Base-by-base conservation (phyloP, 2,113 vertebrate species). In the Platysternon megacephalum region DNA sequence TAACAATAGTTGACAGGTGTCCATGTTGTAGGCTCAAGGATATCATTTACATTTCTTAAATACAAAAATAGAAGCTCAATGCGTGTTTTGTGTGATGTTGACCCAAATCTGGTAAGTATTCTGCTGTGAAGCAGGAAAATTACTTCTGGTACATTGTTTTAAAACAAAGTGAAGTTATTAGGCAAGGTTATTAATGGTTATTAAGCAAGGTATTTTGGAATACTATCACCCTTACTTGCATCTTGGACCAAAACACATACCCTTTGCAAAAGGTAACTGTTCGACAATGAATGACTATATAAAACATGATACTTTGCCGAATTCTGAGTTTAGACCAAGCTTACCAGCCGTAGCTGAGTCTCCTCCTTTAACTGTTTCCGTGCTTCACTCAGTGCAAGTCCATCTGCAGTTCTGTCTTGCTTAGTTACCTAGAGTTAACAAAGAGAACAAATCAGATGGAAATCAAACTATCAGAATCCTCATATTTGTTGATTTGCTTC, bases 331-430 rank as follows among this genome's bases (percentile, higher is more conserved):
- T 81, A 35, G n/a, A 2, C 16, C 17, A 26, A 32, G 11, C 98
- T 95, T 97, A 99, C 99, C 99, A 99, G 95, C 93, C 99, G 97
- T 61, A 99, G 98, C 88, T 99, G 98, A 52, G 99, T 99, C 97
- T 99, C 99, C 96, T 99, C 99, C 98, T 99, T 99, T 44, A 99
- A 98, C 94, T 99, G 99, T 94, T 99, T 99, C 86, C 99, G 98
- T 35, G 99, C 98, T 98, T 99, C 99, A 12, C 97, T 99, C 89
- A 99, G 97, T 0, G 98, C 98, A 2, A 99, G 99, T 11, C 99
- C 99, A 6, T 99, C 99, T 86, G 98, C 98, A 91, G 96, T 97
- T 82, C 98, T 98, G 55, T 99, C 99, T 88, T 96, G 98, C 72
- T 98, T 99, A 85, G 98, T 91, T 68, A 95, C 98, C 98, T 99